Percentiles rank a stretch among this genome's conserved stretches.
Evolutionary conservation across 2,113 vertebrate species (phyloP).

Genomic region (Mystacornis crossleyi): DNA sequence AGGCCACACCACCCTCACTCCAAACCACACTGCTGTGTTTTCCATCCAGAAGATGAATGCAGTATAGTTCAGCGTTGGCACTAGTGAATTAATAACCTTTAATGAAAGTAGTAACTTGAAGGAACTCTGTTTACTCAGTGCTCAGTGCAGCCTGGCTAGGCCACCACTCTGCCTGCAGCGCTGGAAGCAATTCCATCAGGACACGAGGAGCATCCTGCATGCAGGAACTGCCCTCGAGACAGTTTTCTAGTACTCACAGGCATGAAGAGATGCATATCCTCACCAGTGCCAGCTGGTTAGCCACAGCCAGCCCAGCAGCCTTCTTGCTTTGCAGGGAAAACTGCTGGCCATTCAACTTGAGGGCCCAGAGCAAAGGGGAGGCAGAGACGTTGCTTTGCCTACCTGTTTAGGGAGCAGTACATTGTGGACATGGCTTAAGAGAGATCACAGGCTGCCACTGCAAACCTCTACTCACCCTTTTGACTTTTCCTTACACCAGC

Average conservation of each 20-base stretch:
- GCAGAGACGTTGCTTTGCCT: neutral
- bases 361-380: neutral
- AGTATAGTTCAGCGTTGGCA: rapidly evolving
- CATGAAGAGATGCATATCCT: neutral
- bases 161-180: neutral
- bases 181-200: neutral
- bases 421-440: neutral
- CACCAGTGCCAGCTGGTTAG: neutral
- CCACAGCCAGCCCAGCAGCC: neutral
- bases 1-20: neutral
- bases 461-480: neutral
- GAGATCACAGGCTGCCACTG: neutral
- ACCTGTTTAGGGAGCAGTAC: neutral
- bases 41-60: neutral
- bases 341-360: neutral
- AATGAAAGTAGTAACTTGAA: neutral
- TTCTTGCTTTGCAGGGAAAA: neutral
- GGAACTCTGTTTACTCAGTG: neutral
- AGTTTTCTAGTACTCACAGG: neutral
- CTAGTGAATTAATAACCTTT: neutral
- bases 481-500: neutral
- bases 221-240: neutral
- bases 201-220: neutral
- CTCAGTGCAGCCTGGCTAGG: neutral
- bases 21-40: neutral